Evolutionary conservation across 2,888 invertebrate species (phyloP), one percentile per base, ranked within the genome.

Genomic region (Morpho achilles): DNA sequence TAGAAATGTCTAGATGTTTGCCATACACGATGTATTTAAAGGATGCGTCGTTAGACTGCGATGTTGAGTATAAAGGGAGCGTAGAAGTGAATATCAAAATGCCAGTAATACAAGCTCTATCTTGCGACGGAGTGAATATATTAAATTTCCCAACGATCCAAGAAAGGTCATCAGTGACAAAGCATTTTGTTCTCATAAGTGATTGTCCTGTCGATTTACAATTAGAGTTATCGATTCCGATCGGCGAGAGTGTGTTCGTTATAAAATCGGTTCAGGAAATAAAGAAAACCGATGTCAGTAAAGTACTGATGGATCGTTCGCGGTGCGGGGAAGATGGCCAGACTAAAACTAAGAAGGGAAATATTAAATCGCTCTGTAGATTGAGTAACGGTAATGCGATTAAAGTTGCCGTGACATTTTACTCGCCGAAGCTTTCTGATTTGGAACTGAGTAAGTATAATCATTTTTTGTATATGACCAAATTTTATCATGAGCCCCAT

Each of bases 201-300:
- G 86, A 88, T 56, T 87, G 84, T 58, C 79, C 84, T 0, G 79
- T 72, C 0, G 86, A 89, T 67, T 70, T 90, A 43, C 80, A 84
- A 56, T 61, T 90, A 16, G 79, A 79, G 42, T 63, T 90, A 16
- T 79, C 81, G 0, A 67, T 89, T 0, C 69, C 69, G 0, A 84
- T 82, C 57, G 79, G 80, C 0, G 80, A 81, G 0, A 77, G 70
- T 50, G 68, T 82, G 51, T 90, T 88, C 58, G 65, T 73, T 4
- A 86, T 90, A 3, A 83, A 74, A 58, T 81, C 70, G 42, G 81
- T 86, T 22, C 87, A 87, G 50, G 88, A 88, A 62, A 84, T 90
- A 57, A 84, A 74, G 59, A 87, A 82, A 61, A 65, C 64, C 10
- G 89, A 89, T 57, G 78, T 88, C 0, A 85, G 80, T 60, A 87